Evolutionary conservation across 2,113 vertebrate species (phyloP), one percentile per base, ranked within the genome.

Genomic region (Pimephales promelas): DNA sequence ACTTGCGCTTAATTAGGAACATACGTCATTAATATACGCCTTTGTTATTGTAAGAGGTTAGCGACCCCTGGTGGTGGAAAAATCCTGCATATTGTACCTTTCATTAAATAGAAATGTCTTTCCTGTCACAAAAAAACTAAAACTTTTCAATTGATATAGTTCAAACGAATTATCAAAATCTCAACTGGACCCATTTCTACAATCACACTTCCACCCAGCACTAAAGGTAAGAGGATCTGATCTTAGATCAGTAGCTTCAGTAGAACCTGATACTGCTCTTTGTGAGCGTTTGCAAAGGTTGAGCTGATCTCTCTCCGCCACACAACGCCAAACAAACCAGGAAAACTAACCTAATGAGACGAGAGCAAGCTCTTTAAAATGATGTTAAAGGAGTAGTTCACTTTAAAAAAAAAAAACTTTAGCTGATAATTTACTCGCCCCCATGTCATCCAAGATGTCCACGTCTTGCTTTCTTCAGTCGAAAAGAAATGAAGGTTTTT

Each of bases 211-310:
- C 62, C 70, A 47, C n/a, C 11, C 70, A 28, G 70, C 28, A 34
- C 59, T 64, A 47, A 8, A 61, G 16, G 52, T 26, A 66, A 56
- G 10, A 56, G 34, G 59, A 82, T 59, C 72, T 71, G 80, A 11
- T 66, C 14, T 57, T 4, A 62, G 84, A 70, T 78, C 78, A 80
- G 75, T 79, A 6, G 40, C 68, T 47, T 62, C n/a, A 14, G 91
- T 89, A 90, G 59, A 90, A 85, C 85, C 86, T 82, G 88, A 86
- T 47, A 31, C 16, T 8, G 43, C 85, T 84, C 86, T 92, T 91
- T 89, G 80, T 85, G 76, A 84, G 82, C 70, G 86, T 85, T 86
- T 87, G 81, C 87, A 90, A 89, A 90, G 87, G 90, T 90, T 88
- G 83, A 82, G 64, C 78, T 79, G 83, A 89, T 82, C 83, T 90